Percentiles rank a stretch among this genome's conserved stretches.
Conservation (phyloP, 2,888 invertebrate genomes). For the Tachystola acroxantha region DNA sequence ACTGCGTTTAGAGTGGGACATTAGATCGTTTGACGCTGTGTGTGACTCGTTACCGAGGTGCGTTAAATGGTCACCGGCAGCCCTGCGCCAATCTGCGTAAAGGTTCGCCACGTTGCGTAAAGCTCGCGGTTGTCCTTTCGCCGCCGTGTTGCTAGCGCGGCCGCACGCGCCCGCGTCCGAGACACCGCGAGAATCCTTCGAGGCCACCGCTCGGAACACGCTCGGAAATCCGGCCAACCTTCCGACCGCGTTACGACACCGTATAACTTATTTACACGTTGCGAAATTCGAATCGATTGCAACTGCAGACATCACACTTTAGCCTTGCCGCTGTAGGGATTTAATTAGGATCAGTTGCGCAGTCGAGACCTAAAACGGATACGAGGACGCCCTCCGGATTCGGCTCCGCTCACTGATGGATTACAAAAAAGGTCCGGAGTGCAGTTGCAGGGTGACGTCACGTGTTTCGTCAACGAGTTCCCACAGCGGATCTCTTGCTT, state of each 20-base stretch:
- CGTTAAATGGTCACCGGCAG: conserved; percentile 5
- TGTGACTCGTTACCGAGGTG: conserved; percentile 13
- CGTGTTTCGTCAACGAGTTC: conserved; percentile 56
- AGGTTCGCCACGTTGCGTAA: conserved; percentile 39
- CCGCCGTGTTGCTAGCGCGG: conserved; percentile 19
- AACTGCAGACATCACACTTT: conserved; percentile 74
- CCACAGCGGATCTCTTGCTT: conserved; percentile 48
- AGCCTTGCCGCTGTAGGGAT: conserved; percentile 74
- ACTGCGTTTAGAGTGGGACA: conserved; percentile 30
- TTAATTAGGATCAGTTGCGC: conserved; percentile 77
- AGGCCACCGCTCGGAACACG: conserved; percentile 72
- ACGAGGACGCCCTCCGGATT: conserved; percentile 69
- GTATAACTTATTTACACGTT: conserved; percentile 75
- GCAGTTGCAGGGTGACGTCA: conserved; percentile 52
- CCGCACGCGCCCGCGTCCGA: conserved; percentile 45
- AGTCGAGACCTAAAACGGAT: conserved; percentile 70
- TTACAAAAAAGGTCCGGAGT: conserved; percentile 58
- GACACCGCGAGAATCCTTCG: conserved; percentile 70
- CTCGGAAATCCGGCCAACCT: conserved; percentile 79
- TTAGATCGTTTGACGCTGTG: conserved; percentile 20
- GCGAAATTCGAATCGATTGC: conserved; percentile 77
- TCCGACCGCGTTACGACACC: conserved; percentile 76
- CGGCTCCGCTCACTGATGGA: conserved; percentile 63
- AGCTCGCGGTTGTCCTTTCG: conserved; percentile 51
- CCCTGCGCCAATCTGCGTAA: conserved; percentile 28